Evolutionary conservation across 2,113 vertebrate genomes (phyloP).

Genomic region (Onychostoma macrolepis): DNA sequence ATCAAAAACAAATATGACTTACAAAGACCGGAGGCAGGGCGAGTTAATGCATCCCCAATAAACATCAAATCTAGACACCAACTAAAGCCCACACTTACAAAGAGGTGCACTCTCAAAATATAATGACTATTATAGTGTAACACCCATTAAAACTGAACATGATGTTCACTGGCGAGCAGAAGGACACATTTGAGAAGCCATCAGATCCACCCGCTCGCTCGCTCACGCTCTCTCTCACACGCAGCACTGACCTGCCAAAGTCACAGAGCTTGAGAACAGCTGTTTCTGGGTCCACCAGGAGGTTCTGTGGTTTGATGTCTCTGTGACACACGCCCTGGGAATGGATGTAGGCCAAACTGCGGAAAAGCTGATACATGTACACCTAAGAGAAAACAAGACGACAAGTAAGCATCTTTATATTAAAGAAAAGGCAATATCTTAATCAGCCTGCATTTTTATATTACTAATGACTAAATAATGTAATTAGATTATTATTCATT

Average conservation of each 20-base stretch:
- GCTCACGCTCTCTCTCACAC: not conserved
- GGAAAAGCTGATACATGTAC: conserved; percentile 95
- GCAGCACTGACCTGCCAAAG: conserved; percentile 85
- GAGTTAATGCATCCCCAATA: not conserved
- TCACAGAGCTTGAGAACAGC: conserved; percentile 93
- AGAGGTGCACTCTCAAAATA: not conserved
- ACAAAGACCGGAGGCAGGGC: not conserved
- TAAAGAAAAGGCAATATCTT: not conserved
- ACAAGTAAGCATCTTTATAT: not conserved
- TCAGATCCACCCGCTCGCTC: not conserved
- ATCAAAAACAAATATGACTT: not conserved
- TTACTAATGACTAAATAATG: not conserved
- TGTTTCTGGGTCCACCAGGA: conserved; percentile 90
- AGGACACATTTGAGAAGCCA: not conserved
- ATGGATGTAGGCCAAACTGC: conserved; percentile 94
- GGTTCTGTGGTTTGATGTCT: conserved; percentile 93
- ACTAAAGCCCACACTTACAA: not conserved
- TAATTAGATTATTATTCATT: not conserved
- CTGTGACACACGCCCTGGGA: conserved; percentile 93
- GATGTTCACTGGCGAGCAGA: not conserved
- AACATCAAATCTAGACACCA: conserved; percentile 2
- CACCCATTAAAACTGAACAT: conserved; percentile 18
- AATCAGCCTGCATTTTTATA: not conserved
- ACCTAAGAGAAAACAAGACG: conserved; percentile 65
- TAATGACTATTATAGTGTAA: conserved; percentile 10